Base-by-base conservation (phyloP, 2,888 invertebrate species). In the Buathra laborator region DNA sequence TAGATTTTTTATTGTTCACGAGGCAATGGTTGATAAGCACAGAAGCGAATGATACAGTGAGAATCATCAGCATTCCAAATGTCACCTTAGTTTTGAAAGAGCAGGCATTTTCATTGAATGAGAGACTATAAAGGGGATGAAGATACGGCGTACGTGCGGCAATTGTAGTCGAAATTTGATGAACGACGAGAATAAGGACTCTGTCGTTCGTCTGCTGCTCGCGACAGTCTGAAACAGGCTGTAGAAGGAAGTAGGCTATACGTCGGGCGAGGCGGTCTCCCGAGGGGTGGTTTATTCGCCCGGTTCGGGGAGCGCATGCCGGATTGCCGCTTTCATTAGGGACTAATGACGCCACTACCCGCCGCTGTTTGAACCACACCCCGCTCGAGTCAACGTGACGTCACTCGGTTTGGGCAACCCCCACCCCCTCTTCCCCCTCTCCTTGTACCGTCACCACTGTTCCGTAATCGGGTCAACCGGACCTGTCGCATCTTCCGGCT, bases 381-480 rank as follows among this genome's bases (percentile, higher is more conserved):
- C 84, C 75, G 51, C 67, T 68, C 14, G 56, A 59, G 37, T 76
- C 66, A 53, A 29, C 44, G 24, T 75, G 84, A 84, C 84, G 81
- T 84, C 81, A 81, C 81, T 44, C 14, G 71, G 12, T 14, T 86
- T 75, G 86, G 79, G 72, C 75, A 51, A 56, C 68, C 59, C 68
- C 37, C 3, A 0, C 3, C 5, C 37, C 37, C 37, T 37, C 37
- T 2, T 37, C 5, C 2, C 6, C 37, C 37, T 7, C 5, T 37
- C 81, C 78, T 86, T 80, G 86, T 85, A 87, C 87, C 86, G 68
- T 56, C 59, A 75, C 59, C 72, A 62, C 80, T 68, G 82, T 78
- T 84, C 43, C 78, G 83, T 87, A 90, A 90, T 88, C 87, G 89
- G 90, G 89, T 89, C 89, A 89, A 86, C 85, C 83, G 80, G 83